Base-by-base conservation (phyloP, 2,888 invertebrate genomes). In the Lochmaea crataegi region DNA sequence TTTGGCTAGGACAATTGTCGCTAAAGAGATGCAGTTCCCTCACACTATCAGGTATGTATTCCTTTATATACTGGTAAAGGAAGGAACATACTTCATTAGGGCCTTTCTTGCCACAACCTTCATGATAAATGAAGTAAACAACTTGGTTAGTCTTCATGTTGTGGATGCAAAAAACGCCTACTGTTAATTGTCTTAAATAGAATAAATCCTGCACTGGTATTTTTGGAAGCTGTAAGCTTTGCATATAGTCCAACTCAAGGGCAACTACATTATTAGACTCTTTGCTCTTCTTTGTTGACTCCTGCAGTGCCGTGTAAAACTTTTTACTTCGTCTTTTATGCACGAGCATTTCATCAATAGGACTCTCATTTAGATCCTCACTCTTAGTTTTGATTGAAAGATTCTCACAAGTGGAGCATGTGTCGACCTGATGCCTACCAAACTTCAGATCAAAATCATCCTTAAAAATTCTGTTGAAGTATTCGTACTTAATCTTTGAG, bases 181-280 rank as follows among this genome's bases (percentile, higher is more conserved):
- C 57, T 56, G 72, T 68, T 16, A 64, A 22, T 67, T 72, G 68
- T 22, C 16, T 42, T 42, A 68, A 56, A 63, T 67, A 68, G 53
- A 72, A 72, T 41, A 66, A 53, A 53, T 72, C 64, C 63, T 72
- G 64, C 53, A 72, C 68, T 68, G 68, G 63, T 56, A 57, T 56
- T n/a, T 56, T 53, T 16, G 68, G 64, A 68, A 67, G 63, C 68
- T 72, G n/a, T n/a, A n/a, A n/a, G n/a, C n/a, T n/a, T 42, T 72
- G 57, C 68, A 72, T 68, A 51, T n/a, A 72, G 56, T 72, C 72
- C 58, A 60, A 32, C 5, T 32, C 58, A 12, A 60, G 18, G 18
- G 58, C 58, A 26, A 26, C 58, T 60, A 57, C 57, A 22, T 57
- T 22, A 57, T 57, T 9, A 42, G 42, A 6, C 42, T 42, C 42